These are phyloP conservation scores for Aquatica leii DNA, from an alignment of 2,888 invertebrate species.

Conservation along the genomic window DNA sequence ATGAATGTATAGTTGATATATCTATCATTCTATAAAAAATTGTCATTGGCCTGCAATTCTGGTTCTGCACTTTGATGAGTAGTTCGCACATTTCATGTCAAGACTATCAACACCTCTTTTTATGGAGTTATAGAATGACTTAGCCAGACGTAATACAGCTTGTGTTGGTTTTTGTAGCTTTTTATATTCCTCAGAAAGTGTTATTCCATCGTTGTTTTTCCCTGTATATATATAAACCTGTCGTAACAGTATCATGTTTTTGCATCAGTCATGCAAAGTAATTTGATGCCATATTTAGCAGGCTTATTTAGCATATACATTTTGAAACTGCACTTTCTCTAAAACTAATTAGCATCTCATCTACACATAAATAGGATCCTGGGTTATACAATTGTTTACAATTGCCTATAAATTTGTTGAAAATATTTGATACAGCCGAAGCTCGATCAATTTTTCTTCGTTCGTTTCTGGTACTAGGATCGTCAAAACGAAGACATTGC, in stretches of 20 bases:
- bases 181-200: no score
- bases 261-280: no score
- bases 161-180: no score
- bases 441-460: background rate
- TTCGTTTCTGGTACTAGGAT: background rate
- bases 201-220: no score
- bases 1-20: background rate
- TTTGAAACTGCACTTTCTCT: constrained; percentile 19
- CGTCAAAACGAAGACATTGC: background rate
- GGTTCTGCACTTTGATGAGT: background rate
- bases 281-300: background rate
- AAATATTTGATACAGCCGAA: background rate
- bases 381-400: background rate
- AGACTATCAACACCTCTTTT: background rate
- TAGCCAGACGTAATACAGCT: no score
- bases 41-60: background rate
- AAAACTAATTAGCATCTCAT: constrained; percentile 16
- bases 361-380: background rate
- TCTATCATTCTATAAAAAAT: background rate
- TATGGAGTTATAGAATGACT: no score
- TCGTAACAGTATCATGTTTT: no score
- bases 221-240: no score
- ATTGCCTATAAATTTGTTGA: background rate
- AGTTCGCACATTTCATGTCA: background rate
- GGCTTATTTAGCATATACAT: background rate